phyloP scores from a whole-genome alignment of 92 coral and sea anemone species.

The Palythoa heliodiscus region DNA sequence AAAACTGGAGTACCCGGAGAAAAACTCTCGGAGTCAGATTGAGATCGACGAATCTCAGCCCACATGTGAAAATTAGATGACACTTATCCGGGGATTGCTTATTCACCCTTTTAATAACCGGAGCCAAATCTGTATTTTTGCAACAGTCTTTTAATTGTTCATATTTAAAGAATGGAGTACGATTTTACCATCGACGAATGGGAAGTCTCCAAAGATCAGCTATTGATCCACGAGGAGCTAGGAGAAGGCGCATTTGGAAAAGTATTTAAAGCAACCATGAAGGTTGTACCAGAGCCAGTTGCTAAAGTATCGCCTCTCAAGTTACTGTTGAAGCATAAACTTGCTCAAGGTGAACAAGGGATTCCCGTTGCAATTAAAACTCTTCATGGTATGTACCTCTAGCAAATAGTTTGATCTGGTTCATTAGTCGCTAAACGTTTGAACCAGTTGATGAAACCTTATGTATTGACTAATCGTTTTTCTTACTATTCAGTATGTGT shows the following conservation, averaged over 20 bases:
- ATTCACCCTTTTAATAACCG: not conserved
- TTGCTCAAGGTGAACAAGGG: not conserved
- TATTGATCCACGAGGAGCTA: conserved; percentile 13
- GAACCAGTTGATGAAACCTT: no score
- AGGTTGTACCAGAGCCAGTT: conserved; percentile 13
- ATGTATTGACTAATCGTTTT: no score
- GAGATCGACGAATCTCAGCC: no score
- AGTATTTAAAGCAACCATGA: conserved; percentile 27
- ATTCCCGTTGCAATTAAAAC: conserved; percentile 23
- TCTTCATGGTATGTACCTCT: conserved; percentile 1
- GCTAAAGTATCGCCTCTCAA: conserved; percentile 20
- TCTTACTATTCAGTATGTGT: no score
- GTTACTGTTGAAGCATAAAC: conserved; percentile 8
- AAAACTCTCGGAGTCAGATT: no score
- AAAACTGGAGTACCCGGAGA: no score
- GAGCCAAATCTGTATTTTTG: not conserved
- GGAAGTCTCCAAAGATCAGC: conserved; percentile 11
- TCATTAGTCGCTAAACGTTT: not conserved
- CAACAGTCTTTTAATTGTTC: not conserved
- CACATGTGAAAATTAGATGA: no score
- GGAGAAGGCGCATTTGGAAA: conserved; percentile 29
- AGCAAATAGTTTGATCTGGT: not conserved
- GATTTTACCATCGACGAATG: conserved; percentile 5
- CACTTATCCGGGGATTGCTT: no score
- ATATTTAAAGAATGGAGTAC: not conserved